Percentiles rank a stretch among this genome's conserved stretches.
Evolutionary conservation across 2,888 invertebrate genomes (phyloP).

Genomic region (Apodemia zela): DNA sequence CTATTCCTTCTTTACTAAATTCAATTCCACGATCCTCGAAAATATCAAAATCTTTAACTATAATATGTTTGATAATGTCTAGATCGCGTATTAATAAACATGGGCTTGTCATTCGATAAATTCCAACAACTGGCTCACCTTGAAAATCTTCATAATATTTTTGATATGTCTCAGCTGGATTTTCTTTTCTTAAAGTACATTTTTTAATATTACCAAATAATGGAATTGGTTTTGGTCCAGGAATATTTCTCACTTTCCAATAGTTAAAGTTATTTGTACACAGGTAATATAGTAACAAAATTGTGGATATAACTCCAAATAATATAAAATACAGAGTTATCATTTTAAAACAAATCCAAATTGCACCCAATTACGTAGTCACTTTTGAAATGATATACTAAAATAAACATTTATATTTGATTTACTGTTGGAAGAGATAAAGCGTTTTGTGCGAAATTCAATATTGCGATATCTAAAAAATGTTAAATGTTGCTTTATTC

Average conservation of each 20-base stretch:
- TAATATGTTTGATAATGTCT: conserved; percentile 33
- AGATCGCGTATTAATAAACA: conserved; percentile 49
- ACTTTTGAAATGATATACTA: too few species aligned
- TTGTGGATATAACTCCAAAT: background rate
- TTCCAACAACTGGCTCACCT: conserved; percentile 51
- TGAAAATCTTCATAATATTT: conserved; percentile 45
- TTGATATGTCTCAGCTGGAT: conserved; percentile 29
- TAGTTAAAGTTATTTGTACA: conserved; percentile 47
- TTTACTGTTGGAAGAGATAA: too few species aligned
- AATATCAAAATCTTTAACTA: conserved; percentile 26
- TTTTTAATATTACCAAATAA: conserved; percentile 48
- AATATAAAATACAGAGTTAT: background rate
- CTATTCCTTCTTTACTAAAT: conserved; percentile 46
- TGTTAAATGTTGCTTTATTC: too few species aligned
- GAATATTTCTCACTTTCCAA: conserved; percentile 47
- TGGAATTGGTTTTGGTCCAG: conserved; percentile 40
- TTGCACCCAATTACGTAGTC: too few species aligned
- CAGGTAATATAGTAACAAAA: conserved; percentile 37
- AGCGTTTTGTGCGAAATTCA: too few species aligned
- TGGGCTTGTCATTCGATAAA: conserved; percentile 48
- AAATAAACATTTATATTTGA: too few species aligned
- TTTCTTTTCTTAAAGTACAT: conserved; percentile 37
- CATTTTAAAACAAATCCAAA: too few species aligned
- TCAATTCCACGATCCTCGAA: conserved; percentile 50
- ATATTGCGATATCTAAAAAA: too few species aligned